phyloP scores from a whole-genome alignment of 2,888 invertebrate genomes.

The Syrista parreyssii region DNA sequence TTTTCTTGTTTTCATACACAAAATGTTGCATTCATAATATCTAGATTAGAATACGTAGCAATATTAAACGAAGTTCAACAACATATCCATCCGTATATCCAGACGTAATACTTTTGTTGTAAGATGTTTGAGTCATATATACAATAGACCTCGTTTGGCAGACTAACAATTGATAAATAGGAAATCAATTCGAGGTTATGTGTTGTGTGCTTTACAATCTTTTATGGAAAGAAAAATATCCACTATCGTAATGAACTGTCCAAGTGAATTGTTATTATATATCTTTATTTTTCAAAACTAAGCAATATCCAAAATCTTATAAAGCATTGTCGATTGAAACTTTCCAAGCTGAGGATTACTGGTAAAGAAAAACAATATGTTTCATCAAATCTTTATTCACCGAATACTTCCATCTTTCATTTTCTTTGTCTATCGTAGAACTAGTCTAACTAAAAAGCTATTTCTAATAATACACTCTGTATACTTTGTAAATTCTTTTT shows the following conservation, averaged over 20 bases:
- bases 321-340: neutral
- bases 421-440: neutral
- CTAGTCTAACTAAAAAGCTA: neutral
- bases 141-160: conserved; percentile 8
- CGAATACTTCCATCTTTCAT: neutral
- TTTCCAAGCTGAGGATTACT: neutral
- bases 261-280: neutral
- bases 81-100: neutral
- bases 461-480: neutral
- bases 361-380: neutral
- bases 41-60: neutral
- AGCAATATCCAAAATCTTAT: neutral
- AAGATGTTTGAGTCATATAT: neutral
- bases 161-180: conserved; percentile 1
- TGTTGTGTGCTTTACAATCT: conserved; percentile 17
- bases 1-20: neutral
- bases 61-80: neutral
- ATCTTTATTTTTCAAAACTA: neutral
- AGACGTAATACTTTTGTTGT: neutral
- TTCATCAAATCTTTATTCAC: neutral
- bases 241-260: neutral
- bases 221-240: conserved; percentile 5
- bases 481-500: neutral
- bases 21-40: neutral
- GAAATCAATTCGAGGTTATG: neutral